Evolutionary conservation across 2,888 invertebrate genomes (phyloP).

Genomic region (Drepanosiphum platanoidis): DNA sequence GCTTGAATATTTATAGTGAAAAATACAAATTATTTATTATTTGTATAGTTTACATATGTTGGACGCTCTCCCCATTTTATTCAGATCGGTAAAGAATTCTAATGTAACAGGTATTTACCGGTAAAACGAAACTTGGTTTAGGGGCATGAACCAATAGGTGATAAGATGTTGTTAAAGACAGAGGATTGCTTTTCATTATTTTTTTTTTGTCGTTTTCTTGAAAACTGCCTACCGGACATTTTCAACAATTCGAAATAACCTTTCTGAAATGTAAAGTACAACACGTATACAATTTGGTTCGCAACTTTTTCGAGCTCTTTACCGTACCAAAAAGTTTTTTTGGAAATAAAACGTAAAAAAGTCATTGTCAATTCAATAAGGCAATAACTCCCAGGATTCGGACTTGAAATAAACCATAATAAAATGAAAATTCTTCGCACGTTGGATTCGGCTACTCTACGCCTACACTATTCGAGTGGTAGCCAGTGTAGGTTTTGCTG

Average conservation of each 20-base stretch:
- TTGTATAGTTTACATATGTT: too few relatives aligned
- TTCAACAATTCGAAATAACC: not conserved
- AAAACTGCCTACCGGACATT: too few relatives aligned
- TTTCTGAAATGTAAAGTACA: not conserved
- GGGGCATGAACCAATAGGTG: not conserved
- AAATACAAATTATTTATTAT: too few relatives aligned
- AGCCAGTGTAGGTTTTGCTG: not conserved
- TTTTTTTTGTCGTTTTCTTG: not conserved
- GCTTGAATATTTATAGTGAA: too few relatives aligned
- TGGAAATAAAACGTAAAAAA: not conserved
- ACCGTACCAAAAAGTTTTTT: not conserved
- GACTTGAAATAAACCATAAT: not conserved
- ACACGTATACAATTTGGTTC: not conserved
- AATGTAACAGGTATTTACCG: too few relatives aligned
- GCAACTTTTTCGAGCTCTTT: not conserved
- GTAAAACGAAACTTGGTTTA: too few relatives aligned
- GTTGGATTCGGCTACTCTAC: too few relatives aligned
- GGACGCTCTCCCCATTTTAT: too few relatives aligned
- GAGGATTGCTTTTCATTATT: too few relatives aligned
- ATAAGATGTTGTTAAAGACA: not conserved
- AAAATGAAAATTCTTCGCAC: too few relatives aligned
- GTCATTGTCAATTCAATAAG: not conserved
- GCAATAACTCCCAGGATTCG: not conserved
- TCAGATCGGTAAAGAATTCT: too few relatives aligned
- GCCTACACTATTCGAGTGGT: not conserved